Evolutionary conservation across 1,140 invertebrate genomes (phyloP), one percentile per base, ranked within the genome.

Genomic region (Globodera rostochiensis): DNA sequence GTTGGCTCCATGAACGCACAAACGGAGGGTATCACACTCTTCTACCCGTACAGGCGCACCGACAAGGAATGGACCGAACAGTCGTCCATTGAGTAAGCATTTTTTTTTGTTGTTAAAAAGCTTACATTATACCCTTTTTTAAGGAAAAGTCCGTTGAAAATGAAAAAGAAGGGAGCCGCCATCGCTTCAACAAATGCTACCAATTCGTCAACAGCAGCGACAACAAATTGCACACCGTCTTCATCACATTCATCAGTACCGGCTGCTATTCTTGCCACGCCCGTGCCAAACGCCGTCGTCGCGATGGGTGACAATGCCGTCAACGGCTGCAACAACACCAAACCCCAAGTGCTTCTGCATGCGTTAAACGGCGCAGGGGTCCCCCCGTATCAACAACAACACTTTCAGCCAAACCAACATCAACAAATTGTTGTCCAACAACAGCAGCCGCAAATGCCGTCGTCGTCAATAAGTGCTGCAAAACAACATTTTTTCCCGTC

Each of bases 41-140:
- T 71, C 67, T 82, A 84, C 47, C 81, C 66, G 11, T 82, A 64
- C 45, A 21, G 80, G 57, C 82, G 73, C 19, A 46, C 66, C 57
- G 66, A 74, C 69, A 83, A 82, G 45, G 71, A 50, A n/a, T 83
- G 81, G 80, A 84, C 80, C 25, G 81, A 82, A 50, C 71, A 82
- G 19, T 49, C 80, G 19, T 49, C 81, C n/a, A 69, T 69, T 45
- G 67, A 69, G 67, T 69, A 19, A 1, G 67, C 36, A 69, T 13
- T 19, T 69, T 69, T 69, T 7, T 69, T 0, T 6, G 1, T 69
- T 69, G 6, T 69, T 7, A 69, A 19, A 69, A 69, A 69, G 5
- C 15, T 69, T 21, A 69, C n/a, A 9, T 13, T 9, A 53, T 53
- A 7, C 50, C 50, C 50, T 53, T 53, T 53, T 53, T 69, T 9